Evolutionary conservation across 2,113 vertebrate genomes (phyloP).

Genomic region (Hylia prasina): DNA sequence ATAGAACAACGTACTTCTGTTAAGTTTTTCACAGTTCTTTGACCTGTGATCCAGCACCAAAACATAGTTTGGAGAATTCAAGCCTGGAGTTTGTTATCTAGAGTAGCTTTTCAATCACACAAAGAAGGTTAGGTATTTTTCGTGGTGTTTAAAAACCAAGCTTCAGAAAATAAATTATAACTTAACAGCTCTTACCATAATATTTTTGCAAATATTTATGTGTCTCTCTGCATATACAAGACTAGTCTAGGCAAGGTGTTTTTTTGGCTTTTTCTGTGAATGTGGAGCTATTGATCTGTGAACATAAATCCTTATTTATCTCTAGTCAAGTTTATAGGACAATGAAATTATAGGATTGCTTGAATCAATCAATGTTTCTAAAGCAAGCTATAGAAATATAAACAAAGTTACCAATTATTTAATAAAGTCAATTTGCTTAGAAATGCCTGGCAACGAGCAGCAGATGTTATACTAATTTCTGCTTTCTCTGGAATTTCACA

Average conservation of each 20-base stretch:
- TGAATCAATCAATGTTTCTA: constrained; percentile 43
- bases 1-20: not conserved
- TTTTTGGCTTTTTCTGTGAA: constrained; percentile 17
- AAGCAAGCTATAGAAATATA: constrained; percentile 44
- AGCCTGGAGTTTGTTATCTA: not conserved
- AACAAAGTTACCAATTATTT: constrained; percentile 47
- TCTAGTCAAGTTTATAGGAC: constrained; percentile 37
- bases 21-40: not conserved
- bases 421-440: constrained; percentile 44
- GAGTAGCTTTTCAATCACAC: not conserved
- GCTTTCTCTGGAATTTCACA: constrained; percentile 43
- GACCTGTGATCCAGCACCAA: not conserved
- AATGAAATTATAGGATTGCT: constrained; percentile 48
- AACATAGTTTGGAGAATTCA: not conserved
- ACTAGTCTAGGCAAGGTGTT: not conserved
- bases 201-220: not conserved
- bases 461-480: constrained; percentile 36
- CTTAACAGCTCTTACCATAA: not conserved
- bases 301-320: constrained; percentile 54
- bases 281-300: constrained; percentile 26
- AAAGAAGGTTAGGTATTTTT: not conserved
- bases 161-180: not conserved
- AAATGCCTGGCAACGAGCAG: not conserved
- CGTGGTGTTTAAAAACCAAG: not conserved
- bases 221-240: not conserved